Conservation (phyloP, 2,888 invertebrate species). For the Scaptomyza polygonia region DNA sequence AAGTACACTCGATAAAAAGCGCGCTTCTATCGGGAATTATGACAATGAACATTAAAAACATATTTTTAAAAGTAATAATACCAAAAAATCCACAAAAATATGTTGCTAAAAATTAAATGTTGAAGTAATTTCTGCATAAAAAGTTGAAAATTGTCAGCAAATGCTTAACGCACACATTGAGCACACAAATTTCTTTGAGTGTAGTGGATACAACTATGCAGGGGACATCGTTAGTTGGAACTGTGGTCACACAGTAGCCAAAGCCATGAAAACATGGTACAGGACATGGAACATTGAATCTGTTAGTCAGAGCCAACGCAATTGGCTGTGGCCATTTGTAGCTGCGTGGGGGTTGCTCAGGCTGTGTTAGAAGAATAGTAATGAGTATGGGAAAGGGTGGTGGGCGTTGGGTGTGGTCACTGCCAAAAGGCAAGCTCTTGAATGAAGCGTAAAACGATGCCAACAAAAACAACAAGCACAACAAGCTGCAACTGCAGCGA, state of each 20-base stretch:
- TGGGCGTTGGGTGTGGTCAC: slow-evolving; percentile 9
- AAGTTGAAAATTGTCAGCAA: too few species aligned
- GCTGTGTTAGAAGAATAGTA: slow-evolving; percentile 6
- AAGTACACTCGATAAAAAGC: neutral
- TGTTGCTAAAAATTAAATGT: too few species aligned
- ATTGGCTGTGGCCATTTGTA: slow-evolving; percentile 36
- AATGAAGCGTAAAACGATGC: slow-evolving; percentile 33
- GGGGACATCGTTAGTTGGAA: slow-evolving; percentile 30
- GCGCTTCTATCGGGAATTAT: neutral
- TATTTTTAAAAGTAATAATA: neutral
- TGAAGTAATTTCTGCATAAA: too few species aligned
- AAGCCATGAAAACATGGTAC: slow-evolving; percentile 49
- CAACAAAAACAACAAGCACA: slow-evolving; percentile 20
- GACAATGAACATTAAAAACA: neutral
- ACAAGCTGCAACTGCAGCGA: slow-evolving; percentile 40
- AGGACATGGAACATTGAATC: slow-evolving; percentile 67
- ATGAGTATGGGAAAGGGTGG: neutral
- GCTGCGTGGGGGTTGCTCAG: slow-evolving; percentile 34
- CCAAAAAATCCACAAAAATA: neutral
- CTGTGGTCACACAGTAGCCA: slow-evolving; percentile 21
- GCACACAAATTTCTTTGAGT: slow-evolving; percentile 3
- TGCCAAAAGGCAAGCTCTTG: slow-evolving; percentile 24
- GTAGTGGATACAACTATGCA: slow-evolving; percentile 29
- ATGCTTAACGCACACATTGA: neutral
- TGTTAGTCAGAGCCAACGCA: slow-evolving; percentile 46